Base-by-base conservation (phyloP, 2,113 vertebrate genomes). In the Ophiodon elongatus region DNA sequence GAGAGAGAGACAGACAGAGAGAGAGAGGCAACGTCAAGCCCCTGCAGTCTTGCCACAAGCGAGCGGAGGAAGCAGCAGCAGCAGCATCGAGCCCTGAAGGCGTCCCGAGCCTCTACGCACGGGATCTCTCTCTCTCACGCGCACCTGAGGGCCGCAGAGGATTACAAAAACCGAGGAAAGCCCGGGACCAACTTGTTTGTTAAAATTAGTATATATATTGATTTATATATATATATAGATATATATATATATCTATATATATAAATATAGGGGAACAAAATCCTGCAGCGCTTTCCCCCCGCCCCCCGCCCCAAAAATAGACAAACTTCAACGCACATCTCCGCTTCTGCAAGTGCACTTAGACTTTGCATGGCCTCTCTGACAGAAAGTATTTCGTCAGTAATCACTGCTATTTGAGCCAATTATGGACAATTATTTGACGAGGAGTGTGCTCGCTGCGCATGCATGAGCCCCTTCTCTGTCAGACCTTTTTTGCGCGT, bases 311-410 rank as follows among this genome's bases (percentile, higher is more conserved):
- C 21, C 2, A 41, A 17, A 71, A 88, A 33, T 1, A 33, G 47
- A 50, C 3, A 17, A 33, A 91, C 82, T 84, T 83, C 21, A 78
- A 60, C 77, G 65, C 73, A 67, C 37, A n/a, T 60, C 50, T 78
- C 67, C 21, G 79, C 67, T 76, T 82, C 73, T 86, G 73, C 76
- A 93, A 91, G 93, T 90, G 93, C 85, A 84, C 92, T 91, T 91
- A 83, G 80, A 74, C 64, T 33, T 4, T 33, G 70, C 50, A 15
- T 0, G 41, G 23, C 56, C 59, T 56, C 13, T 35, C n/a, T 27
- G 27, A 70, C 60, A 73, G 57, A 59, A 1, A 14, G 23, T 25
- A n/a, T 56, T 21, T 11, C 9, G 4, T 31, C 57, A 60, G 6
- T 25, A 23, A 57, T 57, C 9, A 27, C 11, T 65, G 14, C 62